Conservation (phyloP, 23 tunicate genomes). For the Ascidia mentula region DNA sequence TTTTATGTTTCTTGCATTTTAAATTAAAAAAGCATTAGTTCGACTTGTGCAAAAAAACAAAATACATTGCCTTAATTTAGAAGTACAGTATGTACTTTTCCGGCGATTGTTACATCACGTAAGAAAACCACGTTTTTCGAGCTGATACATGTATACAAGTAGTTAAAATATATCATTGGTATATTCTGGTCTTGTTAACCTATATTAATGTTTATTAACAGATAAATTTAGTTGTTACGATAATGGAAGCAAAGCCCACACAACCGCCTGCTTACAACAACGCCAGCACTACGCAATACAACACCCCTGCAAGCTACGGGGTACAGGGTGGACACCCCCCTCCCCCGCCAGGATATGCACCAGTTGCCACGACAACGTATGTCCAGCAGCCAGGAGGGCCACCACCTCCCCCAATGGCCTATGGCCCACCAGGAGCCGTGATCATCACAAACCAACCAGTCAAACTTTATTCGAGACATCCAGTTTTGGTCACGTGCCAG, state of each 20-base stretch:
- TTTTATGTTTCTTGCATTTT: no score
- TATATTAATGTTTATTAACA: no score
- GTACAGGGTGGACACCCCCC: background rate
- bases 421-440: background rate
- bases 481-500: slow-evolving; percentile 25
- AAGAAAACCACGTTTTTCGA: no score
- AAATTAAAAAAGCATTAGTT: no score
- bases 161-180: no score
- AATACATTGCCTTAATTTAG: no score
- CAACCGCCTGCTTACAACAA: background rate
- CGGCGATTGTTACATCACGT: no score
- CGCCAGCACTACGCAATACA: background rate
- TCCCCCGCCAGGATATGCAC: background rate
- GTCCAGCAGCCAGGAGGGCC: background rate
- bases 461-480: background rate
- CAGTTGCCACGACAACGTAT: background rate
- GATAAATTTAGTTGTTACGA: no score
- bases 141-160: no score
- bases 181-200: no score
- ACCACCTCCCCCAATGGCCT: background rate
- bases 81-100: no score
- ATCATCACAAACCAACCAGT: background rate
- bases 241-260: background rate
- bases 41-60: no score
- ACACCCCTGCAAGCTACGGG: background rate